A percentile compares a stretch with the other conserved stretches of the same genome.
Evolutionary conservation across 2,113 vertebrate genomes (phyloP).

Genomic region (Reinhardtius hippoglossoides): DNA sequence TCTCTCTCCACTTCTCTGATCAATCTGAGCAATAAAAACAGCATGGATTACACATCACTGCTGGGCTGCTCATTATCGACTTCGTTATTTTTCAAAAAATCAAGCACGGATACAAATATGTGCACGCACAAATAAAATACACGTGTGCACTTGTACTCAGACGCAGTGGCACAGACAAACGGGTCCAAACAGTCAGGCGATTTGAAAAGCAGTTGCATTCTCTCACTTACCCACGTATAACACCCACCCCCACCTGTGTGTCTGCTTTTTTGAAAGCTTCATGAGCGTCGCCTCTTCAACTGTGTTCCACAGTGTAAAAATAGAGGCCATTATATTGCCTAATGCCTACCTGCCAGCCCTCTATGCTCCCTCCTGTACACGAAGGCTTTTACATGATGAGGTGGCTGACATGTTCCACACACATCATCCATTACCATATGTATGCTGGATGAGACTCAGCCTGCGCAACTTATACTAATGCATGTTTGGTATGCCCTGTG

Average conservation of each 20-base stretch:
- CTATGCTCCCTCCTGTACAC: constrained; percentile 75
- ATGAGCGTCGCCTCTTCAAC: constrained; percentile 78
- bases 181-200: constrained; percentile 62
- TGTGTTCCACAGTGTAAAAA: constrained; percentile 74
- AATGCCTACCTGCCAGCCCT: constrained; percentile 80
- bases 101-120: not conserved
- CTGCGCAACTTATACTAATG: constrained; percentile 81
- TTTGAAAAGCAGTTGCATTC: constrained; percentile 76
- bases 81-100: constrained; percentile 35
- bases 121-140: not conserved
- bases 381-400: constrained; percentile 85
- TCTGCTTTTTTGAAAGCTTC: constrained; percentile 78
- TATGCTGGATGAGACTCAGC: constrained; percentile 78
- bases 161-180: constrained; percentile 55
- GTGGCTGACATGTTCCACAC: constrained; percentile 83
- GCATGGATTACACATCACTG: constrained; percentile 60
- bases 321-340: constrained; percentile 82
- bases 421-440: constrained; percentile 85
- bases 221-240: constrained; percentile 71
- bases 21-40: constrained; percentile 70
- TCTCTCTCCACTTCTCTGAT: constrained; percentile 56
- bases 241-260: constrained; percentile 47
- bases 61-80: constrained; percentile 58
- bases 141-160: constrained; percentile 41
- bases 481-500: constrained; percentile 78